A percentile compares a stretch with the other conserved stretches of the same genome.
phyloP scores from a whole-genome alignment of 2,797 vertebrate genomes.

The Trichosurus vulpecula region DNA sequence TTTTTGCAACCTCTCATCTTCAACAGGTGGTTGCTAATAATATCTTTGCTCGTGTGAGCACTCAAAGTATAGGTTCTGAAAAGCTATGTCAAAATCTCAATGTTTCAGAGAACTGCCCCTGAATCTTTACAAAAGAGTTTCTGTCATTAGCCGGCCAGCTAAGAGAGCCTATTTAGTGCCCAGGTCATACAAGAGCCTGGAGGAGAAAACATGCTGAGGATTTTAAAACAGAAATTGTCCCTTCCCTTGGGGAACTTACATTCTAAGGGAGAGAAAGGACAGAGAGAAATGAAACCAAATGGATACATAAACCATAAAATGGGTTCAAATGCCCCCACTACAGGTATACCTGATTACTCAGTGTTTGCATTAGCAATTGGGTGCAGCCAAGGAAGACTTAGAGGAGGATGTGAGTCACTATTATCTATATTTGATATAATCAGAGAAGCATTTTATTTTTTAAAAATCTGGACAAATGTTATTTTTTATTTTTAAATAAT shows the following conservation, averaged over 20 bases:
- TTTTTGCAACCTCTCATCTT: constrained; percentile 26
- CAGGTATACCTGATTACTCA: neutral
- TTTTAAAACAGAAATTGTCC: neutral
- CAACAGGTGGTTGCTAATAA: constrained; percentile 52
- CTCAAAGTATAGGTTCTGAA: constrained; percentile 45
- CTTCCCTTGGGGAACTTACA: neutral
- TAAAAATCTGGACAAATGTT: neutral
- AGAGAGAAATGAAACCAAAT: constrained; percentile 20
- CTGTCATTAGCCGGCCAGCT: neutral
- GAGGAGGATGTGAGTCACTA: neutral
- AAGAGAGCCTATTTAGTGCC: neutral
- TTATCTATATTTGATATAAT: neutral
- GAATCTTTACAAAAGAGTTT: constrained; percentile 27
- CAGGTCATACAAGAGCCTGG: neutral
- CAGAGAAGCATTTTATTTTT: neutral
- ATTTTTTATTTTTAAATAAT: neutral
- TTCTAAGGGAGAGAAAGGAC: neutral
- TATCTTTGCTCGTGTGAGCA: constrained; percentile 32
- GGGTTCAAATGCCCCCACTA: neutral
- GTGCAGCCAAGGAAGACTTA: neutral
- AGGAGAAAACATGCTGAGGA: neutral
- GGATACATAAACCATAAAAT: neutral
- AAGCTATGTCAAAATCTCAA: constrained; percentile 17
- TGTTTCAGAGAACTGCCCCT: constrained; percentile 25
- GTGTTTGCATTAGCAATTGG: neutral